A percentile compares a stretch with the other conserved stretches of the same genome.
Conservation (phyloP, 1,140 invertebrate genomes). For the Cherax destructor region DNA sequence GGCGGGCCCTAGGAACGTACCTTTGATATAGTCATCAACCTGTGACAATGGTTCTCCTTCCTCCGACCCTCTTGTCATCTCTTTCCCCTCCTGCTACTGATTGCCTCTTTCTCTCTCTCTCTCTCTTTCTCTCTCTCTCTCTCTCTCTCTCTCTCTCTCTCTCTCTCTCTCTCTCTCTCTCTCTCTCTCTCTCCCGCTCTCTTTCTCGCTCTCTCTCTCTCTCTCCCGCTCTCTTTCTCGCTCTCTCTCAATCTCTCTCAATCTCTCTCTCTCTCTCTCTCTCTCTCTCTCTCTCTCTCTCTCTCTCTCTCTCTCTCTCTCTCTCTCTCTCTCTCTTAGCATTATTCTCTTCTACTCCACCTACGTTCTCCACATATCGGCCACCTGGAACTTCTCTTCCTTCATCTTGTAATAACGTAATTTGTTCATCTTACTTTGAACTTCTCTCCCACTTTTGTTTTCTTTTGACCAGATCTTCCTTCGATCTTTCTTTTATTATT, state of each 20-base stretch:
- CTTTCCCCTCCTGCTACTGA: background rate
- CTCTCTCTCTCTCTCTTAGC: background rate
- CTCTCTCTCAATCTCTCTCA: background rate
- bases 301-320: conserved; percentile 6
- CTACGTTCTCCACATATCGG: too few species aligned
- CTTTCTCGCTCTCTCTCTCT: background rate
- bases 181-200: background rate
- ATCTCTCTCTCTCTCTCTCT: background rate
- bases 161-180: background rate
- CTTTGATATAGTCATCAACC: conserved; percentile 6
- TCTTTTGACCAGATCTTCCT: too few species aligned
- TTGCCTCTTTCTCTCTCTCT: background rate
- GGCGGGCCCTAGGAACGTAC: background rate
- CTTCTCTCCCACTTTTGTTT: too few species aligned
- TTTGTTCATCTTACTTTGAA: too few species aligned
- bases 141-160: background rate
- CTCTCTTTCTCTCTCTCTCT: background rate
- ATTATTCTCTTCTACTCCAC: too few species aligned
- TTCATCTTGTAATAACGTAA: too few species aligned
- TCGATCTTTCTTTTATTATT: too few species aligned
- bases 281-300: background rate
- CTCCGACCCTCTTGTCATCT: background rate
- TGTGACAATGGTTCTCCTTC: background rate
- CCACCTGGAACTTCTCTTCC: too few species aligned
- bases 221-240: conserved; percentile 1